Conservation (phyloP, 2,797 vertebrate species). For the Amblyraja radiata region DNA sequence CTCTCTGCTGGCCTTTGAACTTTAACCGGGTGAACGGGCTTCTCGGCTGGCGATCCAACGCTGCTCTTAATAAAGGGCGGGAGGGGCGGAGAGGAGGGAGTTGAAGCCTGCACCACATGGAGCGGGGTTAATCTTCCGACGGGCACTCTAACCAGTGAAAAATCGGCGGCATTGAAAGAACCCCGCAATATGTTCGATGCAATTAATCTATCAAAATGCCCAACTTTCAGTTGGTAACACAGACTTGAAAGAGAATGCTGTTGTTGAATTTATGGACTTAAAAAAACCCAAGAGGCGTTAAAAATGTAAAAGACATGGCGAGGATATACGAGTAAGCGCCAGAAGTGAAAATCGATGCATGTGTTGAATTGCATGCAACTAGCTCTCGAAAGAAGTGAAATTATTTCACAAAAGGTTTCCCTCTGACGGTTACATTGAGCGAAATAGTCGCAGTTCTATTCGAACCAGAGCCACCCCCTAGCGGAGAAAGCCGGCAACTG, state of each 20-base stretch:
- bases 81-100: background rate
- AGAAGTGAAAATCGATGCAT: background rate
- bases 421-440: background rate
- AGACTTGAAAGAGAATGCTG: background rate
- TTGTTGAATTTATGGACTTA: background rate
- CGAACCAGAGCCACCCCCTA: conserved; percentile 10
- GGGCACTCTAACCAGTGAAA: background rate
- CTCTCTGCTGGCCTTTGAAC: background rate
- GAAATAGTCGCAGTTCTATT: background rate
- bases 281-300: background rate
- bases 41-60: background rate
- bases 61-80: too few species aligned
- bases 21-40: background rate
- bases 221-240: background rate
- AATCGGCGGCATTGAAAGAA: background rate
- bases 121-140: background rate
- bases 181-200: background rate
- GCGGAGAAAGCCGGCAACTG: background rate
- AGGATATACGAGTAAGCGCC: background rate
- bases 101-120: background rate
- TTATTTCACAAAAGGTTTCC: conserved; percentile 1
- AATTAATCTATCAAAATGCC: background rate
- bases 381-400: background rate
- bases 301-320: background rate
- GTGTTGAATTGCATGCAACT: background rate